Percentiles rank a stretch among this genome's conserved stretches.
Conservation (phyloP, 2,888 invertebrate species). For the Caenorhabditis uteleia region DNA sequence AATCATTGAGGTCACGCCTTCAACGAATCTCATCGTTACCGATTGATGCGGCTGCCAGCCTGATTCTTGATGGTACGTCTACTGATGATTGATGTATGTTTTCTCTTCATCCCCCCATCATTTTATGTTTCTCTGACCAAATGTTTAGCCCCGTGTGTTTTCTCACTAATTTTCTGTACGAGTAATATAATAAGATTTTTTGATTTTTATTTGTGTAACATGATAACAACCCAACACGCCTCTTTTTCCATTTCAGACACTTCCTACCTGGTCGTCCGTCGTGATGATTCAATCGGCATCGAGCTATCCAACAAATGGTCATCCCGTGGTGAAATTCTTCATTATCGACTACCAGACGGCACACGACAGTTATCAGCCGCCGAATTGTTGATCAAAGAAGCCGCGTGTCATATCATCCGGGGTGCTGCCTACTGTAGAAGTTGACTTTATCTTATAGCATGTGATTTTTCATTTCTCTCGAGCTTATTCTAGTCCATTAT, state of each 20-base stretch:
- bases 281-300: constrained; percentile 32
- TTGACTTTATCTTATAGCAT: too few species aligned
- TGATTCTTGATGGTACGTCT: constrained; percentile 47
- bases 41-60: constrained; percentile 45
- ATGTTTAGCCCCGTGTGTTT: too few species aligned
- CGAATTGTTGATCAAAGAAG: too few species aligned
- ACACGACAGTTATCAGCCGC: too few species aligned
- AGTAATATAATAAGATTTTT: too few species aligned
- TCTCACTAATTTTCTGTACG: too few species aligned
- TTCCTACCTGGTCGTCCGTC: constrained; percentile 36
- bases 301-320: constrained; percentile 20
- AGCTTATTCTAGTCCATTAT: too few species aligned
- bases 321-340: constrained; percentile 27
- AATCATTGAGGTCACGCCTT: constrained; percentile 22
- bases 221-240: not conserved
- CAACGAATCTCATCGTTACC: constrained; percentile 51
- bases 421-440: too few species aligned
- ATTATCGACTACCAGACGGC: constrained; percentile 11
- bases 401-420: too few species aligned
- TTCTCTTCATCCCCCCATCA: not conserved
- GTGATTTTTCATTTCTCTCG: too few species aligned
- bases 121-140: not conserved
- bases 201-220: too few species aligned
- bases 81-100: constrained; percentile 4
- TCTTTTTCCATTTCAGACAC: constrained; percentile 15